Evolutionary conservation across 2,797 vertebrate species (phyloP), one percentile per base, ranked within the genome.

Genomic region (Oreochromis grahami): DNA sequence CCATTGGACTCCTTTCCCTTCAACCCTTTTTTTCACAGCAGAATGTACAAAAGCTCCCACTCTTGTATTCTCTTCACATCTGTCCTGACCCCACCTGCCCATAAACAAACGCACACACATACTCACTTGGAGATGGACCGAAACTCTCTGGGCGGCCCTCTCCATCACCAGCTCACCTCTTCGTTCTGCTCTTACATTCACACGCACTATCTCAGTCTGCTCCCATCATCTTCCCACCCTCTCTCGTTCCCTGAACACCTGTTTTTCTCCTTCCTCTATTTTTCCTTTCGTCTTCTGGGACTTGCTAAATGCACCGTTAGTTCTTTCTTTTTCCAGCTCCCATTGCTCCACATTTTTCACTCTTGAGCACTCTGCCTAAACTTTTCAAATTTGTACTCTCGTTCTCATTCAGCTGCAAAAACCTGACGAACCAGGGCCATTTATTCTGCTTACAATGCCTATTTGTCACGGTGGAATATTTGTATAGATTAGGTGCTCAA

Each of bases 381-480:
- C 78, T 77, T 82, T 74, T 55, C 80, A 51, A 50, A 82, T 81
- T 50, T 36, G 26, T 74, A 26, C 34, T 51, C 19, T 38, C 21
- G 12, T 9, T 87, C 63, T 55, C 21, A 53, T 63, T 85, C 56
- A 77, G 38, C 65, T 52, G 50, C 53, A 78, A 83, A 86, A 84
- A 36, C 58, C 34, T 53, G 77, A 50, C 26, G 8, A 19, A 74
- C 15, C 68, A 5, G 68, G 43, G 43, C 26, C 26, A 50, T 88
- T 89, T 79, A 78, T 84, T 88, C 41, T 76, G 58, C 56, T 52
- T 29, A 17, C 41, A 51, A 63, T 77, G 36, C n/a, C 72, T 19
- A 70, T 91, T 89, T 11, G 88, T 90, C 68, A 50, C 5, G 12
- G 4, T 74, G 68, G 68, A 29, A 74, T 74, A n/a, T 48, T 50